These are phyloP conservation scores for Drosophila fulvimacula DNA, from an alignment of 2,888 invertebrate species.

Conservation along the genomic window DNA sequence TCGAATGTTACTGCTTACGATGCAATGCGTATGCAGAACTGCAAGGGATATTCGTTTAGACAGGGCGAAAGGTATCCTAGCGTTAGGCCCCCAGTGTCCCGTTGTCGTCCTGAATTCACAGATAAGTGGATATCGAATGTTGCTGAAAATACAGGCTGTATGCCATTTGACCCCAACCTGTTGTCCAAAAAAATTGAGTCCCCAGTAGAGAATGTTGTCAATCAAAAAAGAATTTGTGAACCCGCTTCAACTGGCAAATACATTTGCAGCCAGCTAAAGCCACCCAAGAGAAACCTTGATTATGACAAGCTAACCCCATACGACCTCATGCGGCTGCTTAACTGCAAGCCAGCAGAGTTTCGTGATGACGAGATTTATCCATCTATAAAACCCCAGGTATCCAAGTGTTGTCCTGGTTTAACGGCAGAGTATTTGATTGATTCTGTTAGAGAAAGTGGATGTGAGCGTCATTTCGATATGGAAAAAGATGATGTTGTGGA, in stretches of 20 bases:
- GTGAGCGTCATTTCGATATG: constrained; percentile 28
- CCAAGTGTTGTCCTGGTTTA: constrained; percentile 30
- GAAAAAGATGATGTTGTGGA: constrained; percentile 44
- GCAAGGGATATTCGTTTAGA: constrained; percentile 2
- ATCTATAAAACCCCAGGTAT: constrained; percentile 44
- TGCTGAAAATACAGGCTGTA: neutral
- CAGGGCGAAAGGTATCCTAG: constrained; percentile 17
- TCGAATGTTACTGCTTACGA: constrained; percentile 14
- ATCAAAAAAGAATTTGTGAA: neutral
- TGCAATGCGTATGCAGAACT: constrained; percentile 19
- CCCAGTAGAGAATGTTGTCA: neutral
- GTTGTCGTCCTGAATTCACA: neutral
- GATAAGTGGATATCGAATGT: constrained; percentile 9
- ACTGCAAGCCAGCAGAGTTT: constrained; percentile 41
- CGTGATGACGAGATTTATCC: constrained; percentile 40
- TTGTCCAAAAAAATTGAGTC: neutral
- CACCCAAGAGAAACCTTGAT: constrained; percentile 8
- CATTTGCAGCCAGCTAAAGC: neutral
- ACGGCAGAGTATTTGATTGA: constrained; percentile 47
- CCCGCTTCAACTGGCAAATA: neutral
- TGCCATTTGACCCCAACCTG: neutral
- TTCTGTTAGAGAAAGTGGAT: constrained; percentile 35
- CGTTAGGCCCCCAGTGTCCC: neutral
- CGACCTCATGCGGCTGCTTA: constrained; percentile 45
- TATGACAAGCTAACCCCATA: constrained; percentile 23